Evolutionary conservation across 2,888 invertebrate genomes (phyloP).

Genomic region (Agriopis leucophaearia): DNA sequence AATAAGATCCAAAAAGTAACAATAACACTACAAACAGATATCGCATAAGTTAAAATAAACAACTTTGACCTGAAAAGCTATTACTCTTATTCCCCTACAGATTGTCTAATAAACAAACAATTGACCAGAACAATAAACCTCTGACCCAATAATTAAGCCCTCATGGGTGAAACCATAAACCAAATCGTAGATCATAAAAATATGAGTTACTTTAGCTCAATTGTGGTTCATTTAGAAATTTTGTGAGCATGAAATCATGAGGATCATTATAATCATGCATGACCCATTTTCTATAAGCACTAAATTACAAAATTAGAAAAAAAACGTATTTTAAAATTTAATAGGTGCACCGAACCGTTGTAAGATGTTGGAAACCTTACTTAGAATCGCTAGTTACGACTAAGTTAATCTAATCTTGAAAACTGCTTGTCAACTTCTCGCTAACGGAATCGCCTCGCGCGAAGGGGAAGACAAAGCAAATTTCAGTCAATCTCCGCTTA

Average conservation of each 20-base stretch:
- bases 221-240: conserved; percentile 16
- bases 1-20: not conserved
- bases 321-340: too few relatives aligned
- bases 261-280: not conserved
- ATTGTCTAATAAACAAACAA: conserved; percentile 52
- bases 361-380: too few relatives aligned
- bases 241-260: not conserved
- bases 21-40: conserved; percentile 4
- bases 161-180: conserved; percentile 51
- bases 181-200: conserved; percentile 54
- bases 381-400: too few relatives aligned
- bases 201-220: conserved; percentile 29
- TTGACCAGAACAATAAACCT: conserved; percentile 52
- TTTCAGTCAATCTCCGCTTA: too few relatives aligned
- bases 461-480: too few relatives aligned
- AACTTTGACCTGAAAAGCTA: conserved; percentile 16
- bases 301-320: too few relatives aligned
- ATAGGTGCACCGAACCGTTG: too few relatives aligned
- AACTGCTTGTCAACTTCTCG: too few relatives aligned
- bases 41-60: conserved; percentile 1
- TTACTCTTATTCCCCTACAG: conserved; percentile 41
- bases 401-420: too few relatives aligned
- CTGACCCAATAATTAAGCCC: conserved; percentile 55
- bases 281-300: not conserved
- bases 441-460: too few relatives aligned